Conservation (phyloP, 53 echinoderm and acorn worm genomes). For the Antedon mediterranea region DNA sequence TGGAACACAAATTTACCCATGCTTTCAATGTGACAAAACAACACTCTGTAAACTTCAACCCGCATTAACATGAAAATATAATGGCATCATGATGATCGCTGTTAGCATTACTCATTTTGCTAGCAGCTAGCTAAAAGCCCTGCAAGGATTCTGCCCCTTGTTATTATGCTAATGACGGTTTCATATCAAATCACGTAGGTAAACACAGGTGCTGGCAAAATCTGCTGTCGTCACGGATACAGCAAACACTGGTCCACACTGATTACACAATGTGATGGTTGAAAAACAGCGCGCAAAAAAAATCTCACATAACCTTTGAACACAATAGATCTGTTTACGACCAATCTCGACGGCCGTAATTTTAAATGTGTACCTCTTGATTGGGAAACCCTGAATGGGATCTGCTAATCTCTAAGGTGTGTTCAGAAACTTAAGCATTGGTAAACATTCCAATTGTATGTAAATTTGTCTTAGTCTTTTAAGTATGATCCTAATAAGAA, state of each 20-base stretch:
- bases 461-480: background rate
- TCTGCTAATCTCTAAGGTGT: background rate
- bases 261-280: conserved; percentile 29
- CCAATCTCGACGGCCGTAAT: background rate
- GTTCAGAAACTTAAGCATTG: background rate
- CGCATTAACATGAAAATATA: conserved; percentile 39
- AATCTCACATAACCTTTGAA: background rate
- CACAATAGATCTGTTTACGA: background rate
- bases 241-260: conserved; percentile 31
- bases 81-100: conserved; percentile 31
- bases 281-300: background rate
- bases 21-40: conserved; percentile 4
- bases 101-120: conserved; percentile 19
- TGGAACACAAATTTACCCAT: background rate
- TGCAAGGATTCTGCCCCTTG: conserved; percentile 8
- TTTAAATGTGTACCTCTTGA: background rate
- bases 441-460: background rate
- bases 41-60: background rate
- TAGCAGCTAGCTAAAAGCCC: background rate
- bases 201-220: conserved; percentile 52
- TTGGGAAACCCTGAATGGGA: background rate
- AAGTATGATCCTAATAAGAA: background rate
- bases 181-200: conserved; percentile 52
- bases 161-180: conserved; percentile 36
- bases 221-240: conserved; percentile 37